phyloP scores from a whole-genome alignment of 2,888 invertebrate genomes.

The Caenorhabditis becei region DNA sequence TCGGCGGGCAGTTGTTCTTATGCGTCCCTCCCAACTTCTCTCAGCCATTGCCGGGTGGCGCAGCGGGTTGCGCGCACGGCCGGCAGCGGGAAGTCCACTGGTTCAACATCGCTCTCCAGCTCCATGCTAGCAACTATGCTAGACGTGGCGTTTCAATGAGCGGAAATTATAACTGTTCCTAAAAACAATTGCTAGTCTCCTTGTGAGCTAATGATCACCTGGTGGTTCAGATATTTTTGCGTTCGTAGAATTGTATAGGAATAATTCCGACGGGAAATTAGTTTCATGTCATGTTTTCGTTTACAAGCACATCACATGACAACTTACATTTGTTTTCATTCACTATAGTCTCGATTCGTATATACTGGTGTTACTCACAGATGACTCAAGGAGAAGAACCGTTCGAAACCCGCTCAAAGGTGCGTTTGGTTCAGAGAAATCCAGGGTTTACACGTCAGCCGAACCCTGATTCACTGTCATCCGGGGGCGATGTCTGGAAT shows the following conservation, averaged over 20 bases:
- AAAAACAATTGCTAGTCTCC: conserved; percentile 59
- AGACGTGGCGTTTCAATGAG: conserved; percentile 61
- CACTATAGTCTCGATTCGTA: too few relatives aligned
- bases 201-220: conserved; percentile 57
- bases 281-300: too few relatives aligned
- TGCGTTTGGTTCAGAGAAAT: not conserved
- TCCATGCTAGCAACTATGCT: conserved; percentile 52
- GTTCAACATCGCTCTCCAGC: conserved; percentile 60
- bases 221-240: conserved; percentile 52
- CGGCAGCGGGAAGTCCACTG: conserved; percentile 9
- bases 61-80: conserved; percentile 26
- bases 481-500: conserved; percentile 13
- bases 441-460: not conserved
- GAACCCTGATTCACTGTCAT: not conserved
- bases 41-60: conserved; percentile 35
- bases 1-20: too few relatives aligned
- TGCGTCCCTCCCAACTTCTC: not conserved
- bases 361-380: too few relatives aligned
- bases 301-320: not conserved
- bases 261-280: conserved; percentile 12
- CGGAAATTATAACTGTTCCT: conserved; percentile 61
- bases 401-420: not conserved
- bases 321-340: not conserved
- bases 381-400: not conserved
- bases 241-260: not conserved